These are phyloP conservation scores for Montifringilla adamsi DNA, from an alignment of 2,113 vertebrate genomes.

Conservation along the genomic window DNA sequence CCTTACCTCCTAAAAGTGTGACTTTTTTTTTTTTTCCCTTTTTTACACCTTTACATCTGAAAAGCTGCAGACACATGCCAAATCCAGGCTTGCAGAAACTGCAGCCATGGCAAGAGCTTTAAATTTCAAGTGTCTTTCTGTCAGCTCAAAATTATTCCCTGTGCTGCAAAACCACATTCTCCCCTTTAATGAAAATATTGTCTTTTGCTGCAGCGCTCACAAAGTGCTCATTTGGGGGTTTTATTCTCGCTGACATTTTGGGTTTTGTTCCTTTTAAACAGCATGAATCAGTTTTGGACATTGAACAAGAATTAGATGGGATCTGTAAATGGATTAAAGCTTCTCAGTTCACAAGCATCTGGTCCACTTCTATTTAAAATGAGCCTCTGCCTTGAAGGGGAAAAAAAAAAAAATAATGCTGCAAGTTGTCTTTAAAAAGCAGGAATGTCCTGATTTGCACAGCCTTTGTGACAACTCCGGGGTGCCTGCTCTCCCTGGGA, in stretches of 20 bases:
- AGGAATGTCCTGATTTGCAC: neutral
- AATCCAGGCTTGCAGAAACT: neutral
- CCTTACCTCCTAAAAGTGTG: neutral
- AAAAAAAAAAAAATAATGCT: too few species aligned
- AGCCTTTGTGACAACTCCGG: neutral
- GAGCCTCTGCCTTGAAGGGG: neutral
- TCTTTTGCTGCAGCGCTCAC: neutral
- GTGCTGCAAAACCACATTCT: neutral
- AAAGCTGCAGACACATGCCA: neutral
- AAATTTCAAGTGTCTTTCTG: neutral
- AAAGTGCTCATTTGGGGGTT: neutral
- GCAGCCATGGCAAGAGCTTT: neutral
- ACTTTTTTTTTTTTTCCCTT: neutral
- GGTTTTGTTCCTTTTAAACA: neutral
- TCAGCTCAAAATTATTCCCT: neutral
- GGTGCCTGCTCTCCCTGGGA: neutral
- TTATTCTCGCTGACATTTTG: neutral
- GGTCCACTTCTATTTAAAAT: neutral
- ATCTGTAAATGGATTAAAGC: constrained; percentile 24
- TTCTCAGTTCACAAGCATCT: neutral
- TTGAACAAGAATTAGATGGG: neutral
- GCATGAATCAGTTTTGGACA: neutral
- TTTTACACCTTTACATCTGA: neutral
- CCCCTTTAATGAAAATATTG: neutral
- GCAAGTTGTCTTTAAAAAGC: neutral